Base-by-base conservation (phyloP, 2,888 invertebrate species). In the Sphaeridia pumilis region DNA sequence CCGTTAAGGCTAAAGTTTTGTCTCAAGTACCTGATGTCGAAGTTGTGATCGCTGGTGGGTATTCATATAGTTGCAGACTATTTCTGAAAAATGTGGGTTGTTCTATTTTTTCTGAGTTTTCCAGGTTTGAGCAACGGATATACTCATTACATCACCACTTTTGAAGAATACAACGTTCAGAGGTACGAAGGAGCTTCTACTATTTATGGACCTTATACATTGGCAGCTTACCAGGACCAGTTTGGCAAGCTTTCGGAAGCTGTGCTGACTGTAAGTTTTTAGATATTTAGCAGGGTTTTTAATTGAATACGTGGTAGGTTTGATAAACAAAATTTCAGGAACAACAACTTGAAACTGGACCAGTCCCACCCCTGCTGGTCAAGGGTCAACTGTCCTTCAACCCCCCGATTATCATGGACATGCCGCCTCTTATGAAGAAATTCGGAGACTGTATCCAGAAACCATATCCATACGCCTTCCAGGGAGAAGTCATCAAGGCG, bases 111-210 rank as follows among this genome's bases (percentile, higher is more conserved):
- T n/a, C n/a, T n/a, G n/a, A n/a, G n/a, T 38, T 38, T 20, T 38
- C 2, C 21, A 52, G 93, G 93, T 0, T 76, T 94, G 22, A 82
- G 87, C 50, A 94, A 94, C 68, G 78, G 84, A 12, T 94, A 94
- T 71, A 80, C 87, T 1, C 87, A 87, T 70, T 95, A 95, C 69
- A 79, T 94, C 35, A 77, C 86, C 2, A 94, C 95, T 0, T 84
- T 79, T 49, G 90, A 94, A 70, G 94, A 94, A 70, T 94, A 94
- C 72, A 70, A 88, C 84, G 78, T 83, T 1, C 94, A 94, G 72
- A 76, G 94, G 14, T 95, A 94, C 69, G 95, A 95, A 74, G 94
- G 84, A 0, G 94, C 89, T 0, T 92, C 92, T 0, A 94, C 93
- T 0, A 85, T 92, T 63, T 94, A 74, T 67, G 94, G 95, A 0